phyloP scores from a whole-genome alignment of 2,113 vertebrate species.

The Rhabdornis inornatus region DNA sequence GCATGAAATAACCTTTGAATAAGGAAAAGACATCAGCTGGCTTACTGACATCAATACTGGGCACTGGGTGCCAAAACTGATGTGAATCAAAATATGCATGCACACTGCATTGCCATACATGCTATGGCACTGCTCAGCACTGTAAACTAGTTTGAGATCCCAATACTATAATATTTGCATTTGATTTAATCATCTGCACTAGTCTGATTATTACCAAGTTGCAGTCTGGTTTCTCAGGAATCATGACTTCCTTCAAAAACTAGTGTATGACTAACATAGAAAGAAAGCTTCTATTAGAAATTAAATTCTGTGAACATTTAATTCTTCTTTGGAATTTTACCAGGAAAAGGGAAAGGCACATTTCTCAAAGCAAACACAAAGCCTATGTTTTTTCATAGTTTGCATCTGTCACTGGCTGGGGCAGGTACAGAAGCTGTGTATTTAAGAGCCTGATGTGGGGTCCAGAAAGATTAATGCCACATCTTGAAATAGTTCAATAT shows the following conservation, averaged over 20 bases:
- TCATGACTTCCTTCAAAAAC: neutral
- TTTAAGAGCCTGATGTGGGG: neutral
- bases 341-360: neutral
- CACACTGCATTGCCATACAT: fast-evolving
- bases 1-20: neutral
- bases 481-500: neutral
- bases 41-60: neutral
- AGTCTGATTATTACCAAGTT: neutral
- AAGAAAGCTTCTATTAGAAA: neutral
- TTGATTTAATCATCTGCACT: neutral
- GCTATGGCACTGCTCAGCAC: neutral
- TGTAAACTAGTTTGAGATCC: neutral
- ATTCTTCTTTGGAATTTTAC: neutral
- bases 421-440: neutral
- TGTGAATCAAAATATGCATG: neutral
- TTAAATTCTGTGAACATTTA: neutral
- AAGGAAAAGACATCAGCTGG: neutral
- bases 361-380: neutral
- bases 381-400: neutral
- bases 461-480: neutral
- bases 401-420: neutral
- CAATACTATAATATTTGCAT: neutral
- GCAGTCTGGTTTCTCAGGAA: neutral
- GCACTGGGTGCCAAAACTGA: neutral
- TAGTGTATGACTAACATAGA: neutral